These are phyloP conservation scores for Schrankia costaestrigalis DNA, from an alignment of 2,888 invertebrate species.

Conservation along the genomic window DNA sequence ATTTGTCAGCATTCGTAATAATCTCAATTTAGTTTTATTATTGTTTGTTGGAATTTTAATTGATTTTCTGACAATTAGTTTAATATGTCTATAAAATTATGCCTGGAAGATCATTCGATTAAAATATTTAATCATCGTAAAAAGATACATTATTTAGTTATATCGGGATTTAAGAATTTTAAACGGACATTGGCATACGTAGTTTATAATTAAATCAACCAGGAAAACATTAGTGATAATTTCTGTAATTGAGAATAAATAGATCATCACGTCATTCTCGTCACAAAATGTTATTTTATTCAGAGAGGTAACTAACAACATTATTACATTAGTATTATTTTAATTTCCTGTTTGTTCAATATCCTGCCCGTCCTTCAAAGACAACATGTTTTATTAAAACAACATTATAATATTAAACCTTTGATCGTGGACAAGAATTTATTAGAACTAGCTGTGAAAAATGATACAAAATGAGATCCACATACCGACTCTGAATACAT, in stretches of 20 bases:
- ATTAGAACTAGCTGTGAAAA: slow-evolving; percentile 13
- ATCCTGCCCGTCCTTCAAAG: too few species aligned
- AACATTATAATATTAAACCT: slow-evolving; percentile 9
- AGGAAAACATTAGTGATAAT: slow-evolving; percentile 24
- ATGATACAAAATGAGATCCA: slow-evolving; percentile 14
- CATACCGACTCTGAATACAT: slow-evolving; percentile 21
- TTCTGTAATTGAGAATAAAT: slow-evolving; percentile 18
- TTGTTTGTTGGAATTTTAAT: too few species aligned
- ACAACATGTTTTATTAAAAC: slow-evolving; percentile 1
- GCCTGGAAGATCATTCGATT: slow-evolving; percentile 1
- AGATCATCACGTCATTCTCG: slow-evolving; percentile 2
- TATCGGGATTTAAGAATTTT: too few species aligned
- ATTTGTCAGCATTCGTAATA: slow-evolving; percentile 23
- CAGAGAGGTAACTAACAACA: slow-evolving; percentile 11
- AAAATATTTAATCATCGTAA: neutral
- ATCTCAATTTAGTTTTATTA: too few species aligned
- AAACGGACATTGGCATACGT: too few species aligned
- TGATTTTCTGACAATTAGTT: too few species aligned
- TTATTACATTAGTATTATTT: slow-evolving; percentile 21
- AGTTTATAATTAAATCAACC: slow-evolving; percentile 5
- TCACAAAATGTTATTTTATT: slow-evolving; percentile 20
- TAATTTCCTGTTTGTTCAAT: slow-evolving; percentile 45
- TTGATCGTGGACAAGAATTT: slow-evolving; percentile 12
- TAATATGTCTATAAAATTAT: too few species aligned
- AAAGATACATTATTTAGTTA: slow-evolving; percentile 1